These are phyloP conservation scores for Leptinotarsa peninsularis DNA, from an alignment of 2,888 invertebrate species.

Conservation along the genomic window DNA sequence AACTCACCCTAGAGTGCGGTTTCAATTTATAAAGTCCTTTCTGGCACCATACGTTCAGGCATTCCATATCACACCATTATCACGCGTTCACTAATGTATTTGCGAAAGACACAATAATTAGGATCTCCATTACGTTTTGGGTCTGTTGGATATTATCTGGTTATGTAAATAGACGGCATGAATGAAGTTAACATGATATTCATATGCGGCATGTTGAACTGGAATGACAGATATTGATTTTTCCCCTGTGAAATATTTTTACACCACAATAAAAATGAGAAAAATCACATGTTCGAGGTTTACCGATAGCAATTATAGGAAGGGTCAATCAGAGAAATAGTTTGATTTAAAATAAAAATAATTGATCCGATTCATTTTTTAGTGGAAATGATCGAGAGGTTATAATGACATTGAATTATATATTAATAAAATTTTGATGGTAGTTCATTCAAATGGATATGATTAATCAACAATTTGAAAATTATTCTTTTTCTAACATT, in stretches of 20 bases:
- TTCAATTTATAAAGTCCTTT: constrained; percentile 47
- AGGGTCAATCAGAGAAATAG: too few species aligned
- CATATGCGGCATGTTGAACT: not conserved
- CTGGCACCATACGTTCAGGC: constrained; percentile 47
- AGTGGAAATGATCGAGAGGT: too few species aligned
- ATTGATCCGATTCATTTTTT: too few species aligned
- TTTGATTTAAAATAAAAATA: too few species aligned
- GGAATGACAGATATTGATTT: constrained; percentile 2
- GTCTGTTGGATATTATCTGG: constrained; percentile 6
- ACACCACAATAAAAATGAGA: not conserved
- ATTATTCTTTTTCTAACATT: too few species aligned
- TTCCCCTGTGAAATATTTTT: too few species aligned
- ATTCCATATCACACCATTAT: constrained; percentile 42
- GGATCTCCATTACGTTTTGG: constrained; percentile 1
- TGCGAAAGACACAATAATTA: constrained; percentile 10
- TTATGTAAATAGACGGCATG: constrained; percentile 14
- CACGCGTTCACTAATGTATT: constrained; percentile 16
- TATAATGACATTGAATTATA: too few species aligned
- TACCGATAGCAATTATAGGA: not conserved
- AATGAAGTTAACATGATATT: constrained; percentile 5
- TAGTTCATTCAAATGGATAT: too few species aligned
- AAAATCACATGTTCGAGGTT: not conserved
- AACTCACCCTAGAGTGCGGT: constrained; percentile 42
- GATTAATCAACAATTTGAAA: too few species aligned
- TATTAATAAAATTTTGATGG: too few species aligned